A percentile compares a stretch with the other conserved stretches of the same genome.
Evolutionary conservation across 2,797 vertebrate species (phyloP).

Genomic region (Bucorvus abyssinicus): DNA sequence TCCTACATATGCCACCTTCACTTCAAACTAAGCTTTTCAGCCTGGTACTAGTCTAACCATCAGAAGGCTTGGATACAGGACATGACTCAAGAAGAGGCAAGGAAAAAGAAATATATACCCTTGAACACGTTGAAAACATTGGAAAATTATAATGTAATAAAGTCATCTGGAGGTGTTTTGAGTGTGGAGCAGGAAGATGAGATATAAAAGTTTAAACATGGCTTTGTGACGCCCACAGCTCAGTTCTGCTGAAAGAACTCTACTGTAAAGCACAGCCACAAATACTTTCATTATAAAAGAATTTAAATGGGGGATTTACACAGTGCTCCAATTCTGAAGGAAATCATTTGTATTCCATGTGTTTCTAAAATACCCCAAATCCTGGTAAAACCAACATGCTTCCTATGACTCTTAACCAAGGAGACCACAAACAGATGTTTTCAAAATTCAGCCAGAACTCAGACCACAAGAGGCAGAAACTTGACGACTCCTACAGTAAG

Average conservation of each 20-base stretch:
- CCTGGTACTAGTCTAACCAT: background rate
- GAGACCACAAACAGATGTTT: slow-evolving; percentile 18
- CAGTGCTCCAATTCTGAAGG: background rate
- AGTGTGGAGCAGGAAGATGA: background rate
- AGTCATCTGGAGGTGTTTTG: background rate
- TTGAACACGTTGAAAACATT: background rate
- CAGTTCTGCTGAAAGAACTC: background rate
- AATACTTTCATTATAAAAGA: background rate
- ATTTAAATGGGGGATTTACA: slow-evolving; percentile 1
- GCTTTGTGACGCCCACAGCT: background rate
- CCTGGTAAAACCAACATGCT: background rate
- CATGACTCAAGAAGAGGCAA: background rate
- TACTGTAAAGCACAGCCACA: background rate
- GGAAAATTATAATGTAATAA: background rate
- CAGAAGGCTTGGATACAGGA: background rate
- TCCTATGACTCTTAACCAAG: background rate
- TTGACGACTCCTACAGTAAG: background rate
- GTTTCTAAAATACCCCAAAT: slow-evolving; percentile 4
- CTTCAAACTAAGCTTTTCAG: background rate
- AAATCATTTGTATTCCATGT: slow-evolving; percentile 1
- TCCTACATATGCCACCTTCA: background rate
- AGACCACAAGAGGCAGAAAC: background rate
- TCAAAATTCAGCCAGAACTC: background rate
- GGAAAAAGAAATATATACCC: background rate
- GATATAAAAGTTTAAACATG: background rate